These are phyloP conservation scores for Prunella himalayana DNA, from an alignment of 2,113 vertebrate species.

Conservation along the genomic window DNA sequence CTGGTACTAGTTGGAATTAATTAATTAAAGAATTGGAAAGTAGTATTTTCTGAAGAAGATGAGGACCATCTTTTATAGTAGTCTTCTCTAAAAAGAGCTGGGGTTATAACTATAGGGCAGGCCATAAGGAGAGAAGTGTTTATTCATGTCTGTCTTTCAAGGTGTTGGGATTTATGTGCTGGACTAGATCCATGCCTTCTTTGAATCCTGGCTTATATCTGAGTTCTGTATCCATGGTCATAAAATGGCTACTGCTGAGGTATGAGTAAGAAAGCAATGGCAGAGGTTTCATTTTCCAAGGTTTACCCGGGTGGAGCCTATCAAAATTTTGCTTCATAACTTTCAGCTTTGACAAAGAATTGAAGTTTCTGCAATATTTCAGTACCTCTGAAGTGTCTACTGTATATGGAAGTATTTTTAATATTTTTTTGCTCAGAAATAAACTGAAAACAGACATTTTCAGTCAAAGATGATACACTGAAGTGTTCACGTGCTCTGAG, in stretches of 20 bases:
- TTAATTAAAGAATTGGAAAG: background rate
- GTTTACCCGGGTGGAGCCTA: background rate
- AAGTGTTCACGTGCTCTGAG: background rate
- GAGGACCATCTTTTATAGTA: background rate
- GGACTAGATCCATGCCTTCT: background rate
- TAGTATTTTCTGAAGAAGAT: background rate
- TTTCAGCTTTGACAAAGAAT: background rate
- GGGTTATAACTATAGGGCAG: background rate
- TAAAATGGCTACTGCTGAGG: background rate
- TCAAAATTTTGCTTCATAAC: background rate
- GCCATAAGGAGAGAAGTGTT: background rate
- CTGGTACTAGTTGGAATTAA: background rate
- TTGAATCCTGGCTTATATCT: background rate
- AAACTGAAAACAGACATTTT: background rate
- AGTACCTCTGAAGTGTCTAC: background rate
- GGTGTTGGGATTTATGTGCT: background rate
- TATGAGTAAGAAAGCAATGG: background rate
- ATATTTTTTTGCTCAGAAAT: background rate
- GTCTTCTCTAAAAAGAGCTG: background rate
- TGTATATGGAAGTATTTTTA: background rate
- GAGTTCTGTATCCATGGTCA: background rate
- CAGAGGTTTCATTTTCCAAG: background rate
- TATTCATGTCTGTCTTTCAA: background rate
- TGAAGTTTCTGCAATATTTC: background rate
- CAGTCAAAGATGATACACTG: background rate